A percentile compares a stretch with the other conserved stretches of the same genome.
These are phyloP conservation scores for Phasianus colchicus DNA, from an alignment of 2,113 vertebrate genomes.

Conservation along the genomic window DNA sequence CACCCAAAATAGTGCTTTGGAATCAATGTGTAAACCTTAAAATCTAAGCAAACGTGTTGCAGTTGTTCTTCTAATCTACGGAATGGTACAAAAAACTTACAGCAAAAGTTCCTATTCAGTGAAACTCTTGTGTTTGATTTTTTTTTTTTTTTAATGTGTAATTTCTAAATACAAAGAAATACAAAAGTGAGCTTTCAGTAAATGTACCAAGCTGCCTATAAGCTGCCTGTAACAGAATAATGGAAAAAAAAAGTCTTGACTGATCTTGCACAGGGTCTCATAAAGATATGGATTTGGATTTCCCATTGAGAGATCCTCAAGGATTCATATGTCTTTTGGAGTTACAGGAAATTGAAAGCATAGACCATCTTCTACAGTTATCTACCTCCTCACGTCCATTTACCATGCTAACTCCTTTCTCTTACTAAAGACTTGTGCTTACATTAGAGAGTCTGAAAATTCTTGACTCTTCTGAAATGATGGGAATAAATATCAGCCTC, in stretches of 20 bases:
- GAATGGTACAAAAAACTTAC: background rate
- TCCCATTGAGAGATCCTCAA: background rate
- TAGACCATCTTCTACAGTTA: background rate
- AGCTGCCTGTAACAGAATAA: background rate
- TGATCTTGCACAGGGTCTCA: background rate
- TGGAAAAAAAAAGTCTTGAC: background rate
- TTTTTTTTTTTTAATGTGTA: background rate
- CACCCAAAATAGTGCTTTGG: background rate
- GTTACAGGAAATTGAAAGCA: background rate
- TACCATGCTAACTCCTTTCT: background rate
- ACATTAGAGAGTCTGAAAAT: background rate
- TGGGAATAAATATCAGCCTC: background rate
- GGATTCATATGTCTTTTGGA: background rate
- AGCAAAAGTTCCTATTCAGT: background rate
- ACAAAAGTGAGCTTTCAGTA: background rate
- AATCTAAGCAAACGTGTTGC: background rate
- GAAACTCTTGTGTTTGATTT: background rate
- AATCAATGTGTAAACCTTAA: background rate
- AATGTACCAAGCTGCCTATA: background rate
- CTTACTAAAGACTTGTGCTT: background rate
- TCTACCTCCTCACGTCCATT: background rate
- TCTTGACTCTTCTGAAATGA: background rate
- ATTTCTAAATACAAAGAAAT: background rate
- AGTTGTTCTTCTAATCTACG: background rate
- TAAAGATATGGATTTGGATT: background rate